These are phyloP conservation scores for Odontamblyopus lacepedii DNA, from an alignment of 2,797 vertebrate genomes.

Conservation along the genomic window DNA sequence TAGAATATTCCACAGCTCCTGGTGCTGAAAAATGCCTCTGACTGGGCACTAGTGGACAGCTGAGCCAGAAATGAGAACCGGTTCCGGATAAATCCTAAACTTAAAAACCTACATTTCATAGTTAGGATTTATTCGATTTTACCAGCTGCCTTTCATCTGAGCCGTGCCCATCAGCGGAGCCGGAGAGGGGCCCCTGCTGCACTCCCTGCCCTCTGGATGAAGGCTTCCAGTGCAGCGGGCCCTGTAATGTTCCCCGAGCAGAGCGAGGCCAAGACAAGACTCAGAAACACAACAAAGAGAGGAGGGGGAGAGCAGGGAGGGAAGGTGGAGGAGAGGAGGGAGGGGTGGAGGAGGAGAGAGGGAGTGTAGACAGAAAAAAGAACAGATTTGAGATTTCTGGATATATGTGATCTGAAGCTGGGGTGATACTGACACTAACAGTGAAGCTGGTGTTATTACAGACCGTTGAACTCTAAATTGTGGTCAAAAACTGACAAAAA, in stretches of 20 bases:
- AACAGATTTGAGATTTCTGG: not conserved
- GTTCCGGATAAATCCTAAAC: too few species aligned
- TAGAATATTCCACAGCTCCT: too few species aligned
- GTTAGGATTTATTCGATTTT: too few species aligned
- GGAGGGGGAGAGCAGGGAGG: not conserved
- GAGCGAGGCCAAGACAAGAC: conserved; percentile 4
- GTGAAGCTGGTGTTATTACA: too few species aligned
- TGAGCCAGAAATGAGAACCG: too few species aligned
- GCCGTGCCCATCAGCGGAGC: conserved; percentile 14
- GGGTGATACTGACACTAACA: too few species aligned
- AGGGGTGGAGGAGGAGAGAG: not conserved
- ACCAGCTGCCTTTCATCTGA: not conserved
- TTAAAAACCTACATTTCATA: too few species aligned
- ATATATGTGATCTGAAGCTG: not conserved
- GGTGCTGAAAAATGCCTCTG: too few species aligned
- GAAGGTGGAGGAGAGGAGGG: not conserved
- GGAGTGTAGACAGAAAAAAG: not conserved
- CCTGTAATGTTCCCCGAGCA: conserved; percentile 22
- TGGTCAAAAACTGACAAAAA: not conserved
- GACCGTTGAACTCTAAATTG: too few species aligned
- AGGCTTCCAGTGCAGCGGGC: conserved; percentile 10
- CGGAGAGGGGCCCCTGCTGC: conserved; percentile 42
- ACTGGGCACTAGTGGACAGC: too few species aligned
- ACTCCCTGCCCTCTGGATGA: conserved; percentile 30
- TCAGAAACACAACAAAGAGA: not conserved